Conservation (phyloP, 2,797 vertebrate genomes). For the Apodemus agrarius region DNA sequence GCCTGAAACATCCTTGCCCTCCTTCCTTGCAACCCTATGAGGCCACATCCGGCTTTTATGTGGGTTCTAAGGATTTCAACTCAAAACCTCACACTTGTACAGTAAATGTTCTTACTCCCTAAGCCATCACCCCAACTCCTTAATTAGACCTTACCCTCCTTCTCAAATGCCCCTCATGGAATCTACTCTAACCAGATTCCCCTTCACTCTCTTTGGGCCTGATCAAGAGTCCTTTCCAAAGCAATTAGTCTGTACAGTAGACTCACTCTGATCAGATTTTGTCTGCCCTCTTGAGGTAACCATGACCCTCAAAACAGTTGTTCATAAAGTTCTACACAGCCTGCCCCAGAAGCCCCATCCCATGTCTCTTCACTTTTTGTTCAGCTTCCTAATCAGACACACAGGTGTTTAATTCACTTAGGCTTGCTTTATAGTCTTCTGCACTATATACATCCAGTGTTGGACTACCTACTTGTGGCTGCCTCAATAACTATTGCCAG, state of each 20-base stretch:
- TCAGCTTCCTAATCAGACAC: neutral
- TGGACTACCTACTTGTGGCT: neutral
- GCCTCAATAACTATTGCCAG: neutral
- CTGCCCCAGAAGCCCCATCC: neutral
- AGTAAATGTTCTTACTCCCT: neutral
- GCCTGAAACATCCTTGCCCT: neutral
- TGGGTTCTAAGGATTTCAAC: neutral
- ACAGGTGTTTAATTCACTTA: neutral
- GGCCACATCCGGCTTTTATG: neutral
- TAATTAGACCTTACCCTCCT: neutral
- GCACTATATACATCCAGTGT: too few relatives aligned
- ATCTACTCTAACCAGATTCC: neutral
- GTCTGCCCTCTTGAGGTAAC: neutral
- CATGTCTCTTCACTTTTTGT: neutral
- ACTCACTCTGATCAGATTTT: neutral
- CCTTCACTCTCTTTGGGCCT: neutral
- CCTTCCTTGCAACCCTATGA: neutral
- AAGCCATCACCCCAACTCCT: neutral
- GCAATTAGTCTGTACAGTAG: neutral
- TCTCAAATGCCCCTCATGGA: neutral
- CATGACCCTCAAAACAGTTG: neutral
- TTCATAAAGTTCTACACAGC: fast-evolving
- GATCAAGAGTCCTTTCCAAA: neutral
- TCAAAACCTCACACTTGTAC: neutral
- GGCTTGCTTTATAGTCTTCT: neutral